phyloP scores from a whole-genome alignment of 2,888 invertebrate species.

The Synanthedon vespiformis region DNA sequence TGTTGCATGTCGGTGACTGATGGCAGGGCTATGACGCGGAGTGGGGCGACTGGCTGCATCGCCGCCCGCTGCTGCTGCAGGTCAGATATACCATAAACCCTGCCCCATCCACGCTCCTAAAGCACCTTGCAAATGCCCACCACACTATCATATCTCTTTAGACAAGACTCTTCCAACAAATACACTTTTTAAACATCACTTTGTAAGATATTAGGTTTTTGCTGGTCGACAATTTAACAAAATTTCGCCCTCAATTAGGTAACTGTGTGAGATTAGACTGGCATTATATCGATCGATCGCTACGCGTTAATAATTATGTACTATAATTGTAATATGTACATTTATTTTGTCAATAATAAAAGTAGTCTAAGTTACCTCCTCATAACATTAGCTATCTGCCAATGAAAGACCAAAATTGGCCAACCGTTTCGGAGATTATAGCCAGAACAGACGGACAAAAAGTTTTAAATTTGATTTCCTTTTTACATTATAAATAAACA shows the following conservation, averaged over 20 bases:
- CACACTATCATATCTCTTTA: slow-evolving; percentile 17
- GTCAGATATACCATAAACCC: slow-evolving; percentile 67
- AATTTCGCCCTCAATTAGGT: too few relatives aligned
- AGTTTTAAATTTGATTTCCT: too few relatives aligned
- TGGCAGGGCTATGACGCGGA: slow-evolving; percentile 57
- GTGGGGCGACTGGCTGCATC: slow-evolving; percentile 72
- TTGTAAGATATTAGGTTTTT: not conserved
- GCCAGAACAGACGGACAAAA: too few relatives aligned
- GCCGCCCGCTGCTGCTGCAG: slow-evolving; percentile 87
- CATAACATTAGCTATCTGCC: too few relatives aligned
- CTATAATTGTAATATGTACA: not conserved
- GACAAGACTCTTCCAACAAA: not conserved
- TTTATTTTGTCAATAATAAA: not conserved
- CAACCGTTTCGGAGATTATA: too few relatives aligned
- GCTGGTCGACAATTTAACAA: too few relatives aligned
- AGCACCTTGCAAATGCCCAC: slow-evolving; percentile 8
- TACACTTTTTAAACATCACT: not conserved
- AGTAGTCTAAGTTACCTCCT: too few relatives aligned
- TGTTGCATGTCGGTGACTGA: slow-evolving; percentile 61
- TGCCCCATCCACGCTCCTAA: not conserved
- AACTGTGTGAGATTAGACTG: too few relatives aligned
- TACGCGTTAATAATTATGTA: too few relatives aligned
- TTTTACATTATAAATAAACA: too few relatives aligned
- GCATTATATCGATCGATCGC: too few relatives aligned
- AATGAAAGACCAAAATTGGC: too few relatives aligned